Conservation (phyloP, 2,888 invertebrate genomes). For the Andrena trimmerana region DNA sequence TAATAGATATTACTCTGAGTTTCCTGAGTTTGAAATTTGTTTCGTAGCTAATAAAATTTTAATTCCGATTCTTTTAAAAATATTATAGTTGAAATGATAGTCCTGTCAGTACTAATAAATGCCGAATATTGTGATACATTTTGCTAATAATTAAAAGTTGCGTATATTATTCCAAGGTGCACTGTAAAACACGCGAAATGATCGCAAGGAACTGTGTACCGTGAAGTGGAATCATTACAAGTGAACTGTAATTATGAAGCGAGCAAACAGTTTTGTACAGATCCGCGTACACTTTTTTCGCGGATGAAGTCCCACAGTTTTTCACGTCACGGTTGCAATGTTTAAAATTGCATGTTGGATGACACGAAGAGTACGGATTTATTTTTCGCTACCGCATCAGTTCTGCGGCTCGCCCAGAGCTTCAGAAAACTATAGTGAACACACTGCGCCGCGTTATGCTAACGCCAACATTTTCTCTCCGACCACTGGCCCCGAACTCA, state of each 20-base stretch:
- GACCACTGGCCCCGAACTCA: neutral
- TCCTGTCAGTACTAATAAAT: too few relatives aligned
- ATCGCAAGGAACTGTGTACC: slow-evolving; percentile 3
- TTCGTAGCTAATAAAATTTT: neutral
- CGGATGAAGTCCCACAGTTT: slow-evolving; percentile 54
- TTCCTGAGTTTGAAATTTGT: neutral
- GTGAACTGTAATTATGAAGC: slow-evolving; percentile 24
- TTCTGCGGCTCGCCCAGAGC: slow-evolving; percentile 36
- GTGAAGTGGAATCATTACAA: slow-evolving; percentile 12
- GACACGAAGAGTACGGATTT: slow-evolving; percentile 71
- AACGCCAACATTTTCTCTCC: slow-evolving; percentile 36
- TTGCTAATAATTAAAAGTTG: neutral
- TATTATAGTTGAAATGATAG: too few relatives aligned
- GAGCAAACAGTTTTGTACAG: slow-evolving; percentile 20
- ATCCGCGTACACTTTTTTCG: slow-evolving; percentile 51
- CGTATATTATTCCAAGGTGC: neutral
- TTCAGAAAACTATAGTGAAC: slow-evolving; percentile 33
- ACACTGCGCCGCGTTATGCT: slow-evolving; percentile 45
- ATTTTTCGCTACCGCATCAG: slow-evolving; percentile 67
- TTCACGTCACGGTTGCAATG: slow-evolving; percentile 65
- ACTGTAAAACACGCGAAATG: too few relatives aligned
- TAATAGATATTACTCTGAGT: neutral
- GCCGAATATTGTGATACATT: too few relatives aligned
- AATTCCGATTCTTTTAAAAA: too few relatives aligned
- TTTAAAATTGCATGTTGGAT: slow-evolving; percentile 76